These are phyloP conservation scores for Trissoscelio sp. DNA, from an alignment of 2,888 invertebrate genomes.

Conservation along the genomic window DNA sequence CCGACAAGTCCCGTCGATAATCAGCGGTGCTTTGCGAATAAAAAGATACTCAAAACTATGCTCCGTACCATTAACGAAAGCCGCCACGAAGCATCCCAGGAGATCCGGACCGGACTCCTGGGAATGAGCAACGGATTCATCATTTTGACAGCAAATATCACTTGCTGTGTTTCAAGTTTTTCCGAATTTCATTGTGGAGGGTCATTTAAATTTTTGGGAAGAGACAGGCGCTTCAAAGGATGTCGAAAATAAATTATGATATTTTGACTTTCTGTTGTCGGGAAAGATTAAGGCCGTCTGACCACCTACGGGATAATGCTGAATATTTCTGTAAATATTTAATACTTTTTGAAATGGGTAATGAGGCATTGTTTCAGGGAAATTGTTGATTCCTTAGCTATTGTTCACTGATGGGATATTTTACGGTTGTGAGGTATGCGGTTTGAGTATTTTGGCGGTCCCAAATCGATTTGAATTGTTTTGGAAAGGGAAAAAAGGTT, in stretches of 20 bases:
- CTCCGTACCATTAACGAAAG: constrained; percentile 54
- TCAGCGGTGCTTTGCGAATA: constrained; percentile 67
- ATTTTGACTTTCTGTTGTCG: constrained; percentile 47
- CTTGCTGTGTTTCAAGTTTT: constrained; percentile 11
- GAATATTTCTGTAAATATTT: constrained; percentile 41
- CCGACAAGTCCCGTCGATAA: constrained; percentile 68
- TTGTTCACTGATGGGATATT: constrained; percentile 30
- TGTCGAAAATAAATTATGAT: constrained; percentile 40
- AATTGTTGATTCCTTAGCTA: constrained; percentile 30
- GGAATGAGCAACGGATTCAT: constrained; percentile 45
- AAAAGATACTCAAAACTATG: constrained; percentile 56
- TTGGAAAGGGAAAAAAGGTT: too few relatives aligned
- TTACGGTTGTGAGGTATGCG: constrained; percentile 35
- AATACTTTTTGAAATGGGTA: constrained; percentile 2
- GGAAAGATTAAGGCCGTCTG: constrained; percentile 9
- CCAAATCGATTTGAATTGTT: constrained; percentile 12
- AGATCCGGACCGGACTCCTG: constrained; percentile 32
- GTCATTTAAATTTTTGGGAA: not conserved
- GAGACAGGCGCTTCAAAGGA: not conserved
- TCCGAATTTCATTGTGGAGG: constrained; percentile 7
- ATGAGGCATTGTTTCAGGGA: constrained; percentile 40
- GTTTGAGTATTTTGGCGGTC: constrained; percentile 23
- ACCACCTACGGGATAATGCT: constrained; percentile 31
- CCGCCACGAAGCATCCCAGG: constrained; percentile 7
- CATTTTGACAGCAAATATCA: constrained; percentile 41